Conservation (phyloP, 2,888 invertebrate genomes). For the Tipula vernalis region DNA sequence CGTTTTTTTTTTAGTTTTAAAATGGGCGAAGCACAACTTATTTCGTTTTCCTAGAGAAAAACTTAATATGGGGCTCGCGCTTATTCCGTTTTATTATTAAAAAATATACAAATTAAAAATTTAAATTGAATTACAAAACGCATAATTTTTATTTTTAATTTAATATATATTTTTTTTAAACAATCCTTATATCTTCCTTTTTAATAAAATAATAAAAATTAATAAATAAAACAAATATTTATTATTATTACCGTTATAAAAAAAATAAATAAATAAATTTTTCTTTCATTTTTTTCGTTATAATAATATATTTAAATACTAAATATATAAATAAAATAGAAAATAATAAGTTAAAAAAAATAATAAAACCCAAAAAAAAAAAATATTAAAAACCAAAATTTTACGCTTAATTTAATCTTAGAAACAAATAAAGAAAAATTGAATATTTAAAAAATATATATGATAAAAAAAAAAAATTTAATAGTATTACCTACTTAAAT, state of each 20-base stretch:
- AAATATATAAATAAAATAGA: neutral
- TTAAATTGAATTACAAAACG: neutral
- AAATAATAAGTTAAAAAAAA: neutral
- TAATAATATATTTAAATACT: neutral
- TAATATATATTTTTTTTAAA: neutral
- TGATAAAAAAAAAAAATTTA: neutral
- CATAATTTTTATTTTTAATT: conserved; percentile 12
- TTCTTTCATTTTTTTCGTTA: neutral
- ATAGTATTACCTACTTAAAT: neutral
- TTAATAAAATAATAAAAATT: conserved; percentile 13
- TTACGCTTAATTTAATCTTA: conserved; percentile 9
- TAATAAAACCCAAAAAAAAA: neutral
- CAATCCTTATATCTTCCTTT: conserved; percentile 11
- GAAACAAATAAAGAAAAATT: neutral
- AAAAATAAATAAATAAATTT: conserved; percentile 7
- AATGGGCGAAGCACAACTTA: neutral
- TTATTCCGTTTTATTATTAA: neutral
- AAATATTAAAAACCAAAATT: neutral
- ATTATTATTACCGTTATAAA: neutral
- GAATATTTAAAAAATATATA: neutral
- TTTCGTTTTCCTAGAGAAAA: neutral
- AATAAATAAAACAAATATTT: conserved; percentile 11
- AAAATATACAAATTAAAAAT: neutral
- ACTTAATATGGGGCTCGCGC: neutral
- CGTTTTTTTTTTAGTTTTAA: neutral